Base-by-base conservation (phyloP, 2,113 vertebrate species). In the Chiloscyllium plagiosum region DNA sequence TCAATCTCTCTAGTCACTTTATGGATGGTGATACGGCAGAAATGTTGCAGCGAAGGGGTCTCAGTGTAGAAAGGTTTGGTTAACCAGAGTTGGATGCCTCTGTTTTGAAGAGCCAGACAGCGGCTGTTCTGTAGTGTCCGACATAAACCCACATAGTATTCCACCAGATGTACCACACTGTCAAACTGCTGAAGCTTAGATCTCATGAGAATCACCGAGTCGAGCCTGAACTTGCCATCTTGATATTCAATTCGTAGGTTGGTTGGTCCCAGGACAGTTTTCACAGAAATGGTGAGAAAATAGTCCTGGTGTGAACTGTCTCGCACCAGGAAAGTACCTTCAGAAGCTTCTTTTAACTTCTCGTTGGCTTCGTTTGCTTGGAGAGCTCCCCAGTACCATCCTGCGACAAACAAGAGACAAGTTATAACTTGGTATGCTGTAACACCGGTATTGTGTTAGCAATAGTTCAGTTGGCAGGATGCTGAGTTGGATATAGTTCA, bases 341-440 rank as follows among this genome's bases (percentile, higher is more conserved):
- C 99, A 0, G 98, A 97, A 0, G 98, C 97, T 96, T 99, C 98
- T 97, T 98, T 98, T 42, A 99, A 98, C 97, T 98, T 98, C 96
- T 98, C 98, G 97, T 99, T 99, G 97, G 99, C 99, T 98, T 99
- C 98, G 83, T 98, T 98, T 87, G 99, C 99, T 22, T 98, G 99
- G 97, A 99, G 98, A 96, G 97, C 98, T 96, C 99, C 99, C 99
- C 99, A 99, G 97, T 99, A 99, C 99, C 99, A 99, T 90, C 99
- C 99, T 99, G 97, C 80, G 26, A 96, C 97, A 96, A 96, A 52
- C 96, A 95, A 78, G 96, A 97, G 4, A 96, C 56, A 37, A 90
- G 52, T 90, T 19, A 47, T 87, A 87, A n/a, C 29, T 15, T 61
- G 52, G 29, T 20, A 66, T 68, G 37, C 37, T 20, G 7, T 37